Evolutionary conservation across 2,888 invertebrate species (phyloP).

Genomic region (Spicauda simplicius): DNA sequence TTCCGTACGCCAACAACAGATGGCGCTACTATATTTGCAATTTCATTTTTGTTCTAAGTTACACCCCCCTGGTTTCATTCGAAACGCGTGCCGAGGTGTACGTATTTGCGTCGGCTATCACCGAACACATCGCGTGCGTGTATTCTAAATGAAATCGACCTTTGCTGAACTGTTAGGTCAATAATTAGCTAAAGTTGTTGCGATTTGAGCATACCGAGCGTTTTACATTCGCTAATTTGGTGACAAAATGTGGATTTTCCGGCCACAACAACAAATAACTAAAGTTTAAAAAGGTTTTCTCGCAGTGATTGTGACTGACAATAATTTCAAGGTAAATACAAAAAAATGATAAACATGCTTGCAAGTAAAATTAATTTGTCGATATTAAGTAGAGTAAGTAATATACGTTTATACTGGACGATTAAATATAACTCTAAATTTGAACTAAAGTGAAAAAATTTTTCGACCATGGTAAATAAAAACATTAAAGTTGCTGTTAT

Average conservation of each 20-base stretch:
- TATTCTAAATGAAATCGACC: constrained; percentile 44
- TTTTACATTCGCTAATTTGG: not conserved
- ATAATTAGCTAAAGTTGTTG: constrained; percentile 11
- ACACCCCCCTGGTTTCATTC: too few relatives aligned
- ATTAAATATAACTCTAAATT: too few relatives aligned
- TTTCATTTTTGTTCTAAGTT: too few relatives aligned
- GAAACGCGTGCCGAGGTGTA: constrained; percentile 43
- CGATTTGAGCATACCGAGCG: constrained; percentile 11
- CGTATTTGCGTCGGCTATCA: constrained; percentile 42
- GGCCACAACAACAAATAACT: constrained; percentile 1
- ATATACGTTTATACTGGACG: too few relatives aligned
- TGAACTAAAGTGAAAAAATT: too few relatives aligned
- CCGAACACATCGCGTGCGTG: constrained; percentile 44
- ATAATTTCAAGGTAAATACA: constrained; percentile 33
- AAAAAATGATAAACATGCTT: constrained; percentile 3
- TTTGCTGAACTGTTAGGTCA: constrained; percentile 29
- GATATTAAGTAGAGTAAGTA: too few relatives aligned
- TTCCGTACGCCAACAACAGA: too few relatives aligned
- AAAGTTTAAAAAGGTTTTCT: constrained; percentile 14
- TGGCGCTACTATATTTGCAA: too few relatives aligned
- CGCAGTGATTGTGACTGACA: constrained; percentile 26
- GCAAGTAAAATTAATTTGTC: not conserved
- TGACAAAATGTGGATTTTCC: constrained; percentile 29
- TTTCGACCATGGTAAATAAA: too few relatives aligned
- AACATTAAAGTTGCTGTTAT: too few relatives aligned